Base-by-base conservation (phyloP, 2,113 vertebrate species). In the Thunnus thynnus region DNA sequence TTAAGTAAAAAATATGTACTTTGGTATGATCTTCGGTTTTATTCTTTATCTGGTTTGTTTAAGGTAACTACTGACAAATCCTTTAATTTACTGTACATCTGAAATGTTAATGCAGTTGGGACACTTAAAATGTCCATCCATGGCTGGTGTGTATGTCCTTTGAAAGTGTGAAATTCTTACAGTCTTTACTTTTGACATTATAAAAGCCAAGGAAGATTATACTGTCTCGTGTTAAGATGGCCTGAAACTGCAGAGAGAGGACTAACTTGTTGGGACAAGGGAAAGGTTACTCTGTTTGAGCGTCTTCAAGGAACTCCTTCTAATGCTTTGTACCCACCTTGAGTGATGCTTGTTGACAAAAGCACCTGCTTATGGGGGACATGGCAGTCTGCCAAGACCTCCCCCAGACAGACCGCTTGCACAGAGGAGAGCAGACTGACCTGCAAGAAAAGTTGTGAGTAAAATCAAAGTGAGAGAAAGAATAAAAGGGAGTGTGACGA, bases 321-420 rank as follows among this genome's bases (percentile, higher is more conserved):
- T 52, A 36, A 78, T 57, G 41, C 61, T 76, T 70, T 82, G 61
- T 16, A 58, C 6, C 71, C 56, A 74, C 83, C 73, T 83, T 75
- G 71, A 84, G 58, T 47, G 67, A 80, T 36, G 27, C 66, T 86
- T 83, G 78, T 83, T 88, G 79, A 88, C 72, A 83, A 76, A 87
- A 57, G 69, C 79, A 76, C 63, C 76, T 61, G 65, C 65, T 76
- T 30, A 46, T 30, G 3, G 71, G 68, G 63, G 70, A 83, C 46
- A 20, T 78, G 68, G 76, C 65, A 1, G 6, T 71, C 50, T 46
- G 47, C 76, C 79, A 80, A 36, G 54, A 76, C 63, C 73, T 78
- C 41, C 20, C 12, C 60, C 16, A 72, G 70, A 78, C 55, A 64
- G 41, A 48, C 57, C 1, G 56, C 36, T 63, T 30, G 17, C 13